Percentiles rank a stretch among this genome's conserved stretches.
Conservation (phyloP, 2,797 vertebrate species). For the Loris lydekkerianus region DNA sequence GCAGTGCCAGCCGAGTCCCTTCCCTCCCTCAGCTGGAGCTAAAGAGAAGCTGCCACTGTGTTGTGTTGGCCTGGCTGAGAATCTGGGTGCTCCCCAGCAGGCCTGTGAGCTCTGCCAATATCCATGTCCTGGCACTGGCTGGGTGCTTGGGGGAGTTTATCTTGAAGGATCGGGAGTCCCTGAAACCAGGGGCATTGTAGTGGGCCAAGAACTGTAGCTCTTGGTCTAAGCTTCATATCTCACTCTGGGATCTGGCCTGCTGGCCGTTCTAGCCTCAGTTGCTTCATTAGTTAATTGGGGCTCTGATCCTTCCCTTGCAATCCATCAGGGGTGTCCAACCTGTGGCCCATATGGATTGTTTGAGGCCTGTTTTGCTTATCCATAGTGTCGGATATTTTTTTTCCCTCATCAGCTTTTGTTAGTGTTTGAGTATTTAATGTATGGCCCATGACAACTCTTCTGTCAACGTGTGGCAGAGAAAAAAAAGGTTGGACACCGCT, state of each 20-base stretch:
- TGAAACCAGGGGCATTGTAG: neutral
- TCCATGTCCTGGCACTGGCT: neutral
- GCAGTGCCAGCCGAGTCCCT: neutral
- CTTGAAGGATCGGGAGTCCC: neutral
- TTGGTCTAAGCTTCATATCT: neutral
- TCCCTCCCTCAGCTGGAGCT: rapidly evolving
- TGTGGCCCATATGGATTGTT: too few species aligned
- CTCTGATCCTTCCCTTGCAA: neutral
- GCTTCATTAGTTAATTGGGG: neutral
- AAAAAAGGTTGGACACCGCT: too few species aligned
- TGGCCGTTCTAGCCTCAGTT: neutral
- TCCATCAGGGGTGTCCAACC: neutral
- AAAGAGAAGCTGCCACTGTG: neutral
- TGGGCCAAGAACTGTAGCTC: neutral
- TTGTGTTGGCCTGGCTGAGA: neutral
- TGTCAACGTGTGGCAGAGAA: too few species aligned
- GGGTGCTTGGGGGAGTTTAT: neutral
- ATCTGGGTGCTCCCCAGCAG: too few species aligned
- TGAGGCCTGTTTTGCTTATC: too few species aligned
- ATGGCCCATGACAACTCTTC: too few species aligned
- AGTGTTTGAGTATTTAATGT: too few species aligned
- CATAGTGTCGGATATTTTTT: too few species aligned
- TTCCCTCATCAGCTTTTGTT: too few species aligned
- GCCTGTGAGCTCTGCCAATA: neutral
- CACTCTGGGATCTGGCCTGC: neutral